Conservation (phyloP, 2,797 vertebrate species). For the Sebastes hubbsi region DNA sequence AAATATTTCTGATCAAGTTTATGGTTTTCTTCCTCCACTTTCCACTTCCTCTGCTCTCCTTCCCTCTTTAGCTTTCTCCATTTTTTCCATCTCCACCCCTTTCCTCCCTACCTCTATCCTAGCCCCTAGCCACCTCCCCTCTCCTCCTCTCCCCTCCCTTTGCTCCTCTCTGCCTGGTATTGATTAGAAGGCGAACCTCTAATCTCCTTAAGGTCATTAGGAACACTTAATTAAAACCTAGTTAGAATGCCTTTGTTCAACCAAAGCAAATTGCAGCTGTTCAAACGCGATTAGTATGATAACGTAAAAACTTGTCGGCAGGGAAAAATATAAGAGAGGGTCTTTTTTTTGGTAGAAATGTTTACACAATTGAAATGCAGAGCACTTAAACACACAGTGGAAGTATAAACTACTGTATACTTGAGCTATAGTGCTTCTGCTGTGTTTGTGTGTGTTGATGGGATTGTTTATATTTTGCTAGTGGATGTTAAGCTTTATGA, state of each 20-base stretch:
- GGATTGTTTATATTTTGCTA: constrained; percentile 33
- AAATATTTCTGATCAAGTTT: background rate
- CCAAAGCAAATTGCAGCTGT: constrained; percentile 93
- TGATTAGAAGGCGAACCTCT: constrained; percentile 97
- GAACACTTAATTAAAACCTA: constrained; percentile 99
- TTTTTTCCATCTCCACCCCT: constrained; percentile 25
- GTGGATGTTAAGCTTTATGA: constrained; percentile 25
- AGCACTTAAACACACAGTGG: constrained; percentile 54
- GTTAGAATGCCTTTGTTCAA: constrained; percentile 92
- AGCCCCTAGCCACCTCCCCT: constrained; percentile 71
- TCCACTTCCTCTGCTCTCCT: constrained; percentile 12
- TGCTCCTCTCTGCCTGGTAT: constrained; percentile 86
- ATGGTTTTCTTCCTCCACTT: background rate
- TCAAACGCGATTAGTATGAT: constrained; percentile 93
- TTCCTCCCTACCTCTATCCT: constrained; percentile 57
- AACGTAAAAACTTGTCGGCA: constrained; percentile 80
- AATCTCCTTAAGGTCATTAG: constrained; percentile 99
- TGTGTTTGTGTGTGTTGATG: constrained; percentile 5
- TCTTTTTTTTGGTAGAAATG: constrained; percentile 64
- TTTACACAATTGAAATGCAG: constrained; percentile 78
- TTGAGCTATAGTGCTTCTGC: constrained; percentile 20
- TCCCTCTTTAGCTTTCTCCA: constrained; percentile 1
- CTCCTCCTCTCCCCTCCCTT: constrained; percentile 68
- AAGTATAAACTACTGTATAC: constrained; percentile 45
- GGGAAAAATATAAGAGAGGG: constrained; percentile 71